Base-by-base conservation (phyloP, 2,797 vertebrate species). In the Poeciliopsis paucimaculata region DNA sequence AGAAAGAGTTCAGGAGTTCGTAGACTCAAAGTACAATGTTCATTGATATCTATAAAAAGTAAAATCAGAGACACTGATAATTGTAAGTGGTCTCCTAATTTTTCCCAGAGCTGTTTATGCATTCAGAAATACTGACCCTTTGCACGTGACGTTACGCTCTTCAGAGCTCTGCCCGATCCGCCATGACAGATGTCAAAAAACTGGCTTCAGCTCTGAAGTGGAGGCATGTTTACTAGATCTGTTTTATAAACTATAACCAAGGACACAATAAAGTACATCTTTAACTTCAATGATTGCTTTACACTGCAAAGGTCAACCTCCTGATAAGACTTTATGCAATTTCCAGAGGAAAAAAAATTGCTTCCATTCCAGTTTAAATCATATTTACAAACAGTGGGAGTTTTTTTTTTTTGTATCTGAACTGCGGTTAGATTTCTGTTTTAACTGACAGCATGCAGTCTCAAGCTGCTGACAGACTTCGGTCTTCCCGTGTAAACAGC, bases 401-500 rank as follows among this genome's bases (percentile, higher is more conserved):
- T 16, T 8, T 34, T 31, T 39, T 39, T 64, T 66, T 60, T 60
- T 26, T 9, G 20, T 6, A 20, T 18, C 23, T 28, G 28, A 53
- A 43, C n/a, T 41, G 34, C 28, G n/a, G 71, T 43, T 31, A 20
- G 51, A 49, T 31, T 78, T 47, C n/a, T 62, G n/a, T 75, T 5
- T 1, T 79, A 66, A 80, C 81, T 34, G 43, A 77, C 76, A 85
- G 71, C 20, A 23, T 51, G 20, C 76, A 82, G 80, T 46, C 71
- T 84, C 15, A 47, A 74, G 76, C 86, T 84, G 87, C 49, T 90
- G 91, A 93, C 88, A 91, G 73, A 82, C 85, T 80, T 60, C 84
- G 91, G 87, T 88, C 88, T 88, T 81, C 80, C 82, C 76, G 77
- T 15, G 76, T 93, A 91, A 93, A 91, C 90, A 90, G 81, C 47